These are phyloP conservation scores for Riptortus pedestris DNA, from an alignment of 1,140 invertebrate genomes.

Conservation along the genomic window DNA sequence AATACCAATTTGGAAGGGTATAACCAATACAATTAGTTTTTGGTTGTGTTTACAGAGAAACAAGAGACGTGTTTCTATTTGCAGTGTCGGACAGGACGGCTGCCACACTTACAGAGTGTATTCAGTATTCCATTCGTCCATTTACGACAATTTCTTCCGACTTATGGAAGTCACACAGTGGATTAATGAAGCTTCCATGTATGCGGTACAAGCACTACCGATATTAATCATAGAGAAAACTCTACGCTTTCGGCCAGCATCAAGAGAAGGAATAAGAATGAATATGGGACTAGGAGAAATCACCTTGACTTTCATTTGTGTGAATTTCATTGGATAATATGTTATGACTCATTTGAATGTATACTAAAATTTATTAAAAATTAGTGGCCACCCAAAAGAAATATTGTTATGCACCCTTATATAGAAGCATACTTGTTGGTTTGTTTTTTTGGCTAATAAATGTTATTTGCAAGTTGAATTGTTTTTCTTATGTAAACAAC, in stretches of 20 bases:
- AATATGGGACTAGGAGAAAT: not conserved
- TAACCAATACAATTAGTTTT: not conserved
- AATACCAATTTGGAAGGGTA: not conserved
- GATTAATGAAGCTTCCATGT: not conserved
- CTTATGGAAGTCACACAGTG: not conserved
- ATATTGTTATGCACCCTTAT: not conserved
- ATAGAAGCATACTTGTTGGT: not conserved
- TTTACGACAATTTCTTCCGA: not conserved
- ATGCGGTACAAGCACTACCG: not conserved
- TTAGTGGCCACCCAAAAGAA: not conserved
- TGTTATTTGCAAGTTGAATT: not conserved
- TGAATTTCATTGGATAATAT: not conserved
- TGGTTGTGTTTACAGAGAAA: not conserved
- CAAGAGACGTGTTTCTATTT: not conserved
- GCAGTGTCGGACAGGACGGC: not conserved
- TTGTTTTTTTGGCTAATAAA: not conserved
- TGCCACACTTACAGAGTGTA: not conserved
- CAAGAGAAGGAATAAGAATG: conserved; percentile 4
- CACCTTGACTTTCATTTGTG: conserved; percentile 3
- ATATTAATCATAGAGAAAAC: not conserved
- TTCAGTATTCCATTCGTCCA: not conserved
- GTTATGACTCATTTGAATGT: not conserved
- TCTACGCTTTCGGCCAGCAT: not conserved
- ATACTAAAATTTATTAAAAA: not conserved
- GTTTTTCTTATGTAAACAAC: not conserved